These are phyloP conservation scores for Tribolium freemani DNA, from an alignment of 2,888 invertebrate genomes.

Conservation along the genomic window DNA sequence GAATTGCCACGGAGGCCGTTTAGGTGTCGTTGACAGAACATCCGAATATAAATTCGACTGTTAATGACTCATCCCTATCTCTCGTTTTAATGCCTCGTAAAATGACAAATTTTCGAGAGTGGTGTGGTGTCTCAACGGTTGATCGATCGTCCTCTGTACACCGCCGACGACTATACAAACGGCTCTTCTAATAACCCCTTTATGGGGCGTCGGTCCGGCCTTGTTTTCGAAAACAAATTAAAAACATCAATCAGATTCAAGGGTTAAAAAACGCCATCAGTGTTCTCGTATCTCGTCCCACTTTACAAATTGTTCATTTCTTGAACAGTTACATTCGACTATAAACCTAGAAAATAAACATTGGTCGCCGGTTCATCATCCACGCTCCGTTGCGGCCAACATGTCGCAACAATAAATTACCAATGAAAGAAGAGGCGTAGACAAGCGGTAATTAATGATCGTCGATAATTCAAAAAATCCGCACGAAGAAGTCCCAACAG, in stretches of 20 bases:
- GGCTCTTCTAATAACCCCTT: conserved; percentile 5
- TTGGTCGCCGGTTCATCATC: conserved; percentile 34
- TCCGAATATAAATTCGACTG: conserved; percentile 21
- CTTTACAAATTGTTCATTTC: conserved; percentile 31
- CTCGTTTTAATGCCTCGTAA: conserved; percentile 17
- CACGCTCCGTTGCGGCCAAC: conserved; percentile 35
- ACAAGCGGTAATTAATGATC: conserved; percentile 41
- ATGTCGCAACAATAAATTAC: conserved; percentile 39
- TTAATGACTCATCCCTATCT: conserved; percentile 31
- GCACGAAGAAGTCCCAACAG: conserved; percentile 47
- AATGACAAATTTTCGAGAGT: conserved; percentile 14
- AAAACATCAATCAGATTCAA: conserved; percentile 3
- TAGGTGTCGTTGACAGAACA: conserved; percentile 16
- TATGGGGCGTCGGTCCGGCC: not conserved
- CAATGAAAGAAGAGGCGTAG: conserved; percentile 32
- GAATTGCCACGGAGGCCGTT: not conserved
- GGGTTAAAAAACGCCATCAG: not conserved
- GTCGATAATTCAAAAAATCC: conserved; percentile 37
- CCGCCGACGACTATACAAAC: not conserved
- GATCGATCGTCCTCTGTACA: not conserved
- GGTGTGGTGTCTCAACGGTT: not conserved
- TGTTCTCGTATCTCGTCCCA: conserved; percentile 21
- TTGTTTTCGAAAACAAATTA: conserved; percentile 18
- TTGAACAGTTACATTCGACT: conserved; percentile 35
- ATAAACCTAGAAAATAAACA: conserved; percentile 37